Percentiles rank a stretch among this genome's conserved stretches.
These are phyloP conservation scores for Notechis scutatus DNA, from an alignment of 2,113 vertebrate genomes.

Conservation along the genomic window DNA sequence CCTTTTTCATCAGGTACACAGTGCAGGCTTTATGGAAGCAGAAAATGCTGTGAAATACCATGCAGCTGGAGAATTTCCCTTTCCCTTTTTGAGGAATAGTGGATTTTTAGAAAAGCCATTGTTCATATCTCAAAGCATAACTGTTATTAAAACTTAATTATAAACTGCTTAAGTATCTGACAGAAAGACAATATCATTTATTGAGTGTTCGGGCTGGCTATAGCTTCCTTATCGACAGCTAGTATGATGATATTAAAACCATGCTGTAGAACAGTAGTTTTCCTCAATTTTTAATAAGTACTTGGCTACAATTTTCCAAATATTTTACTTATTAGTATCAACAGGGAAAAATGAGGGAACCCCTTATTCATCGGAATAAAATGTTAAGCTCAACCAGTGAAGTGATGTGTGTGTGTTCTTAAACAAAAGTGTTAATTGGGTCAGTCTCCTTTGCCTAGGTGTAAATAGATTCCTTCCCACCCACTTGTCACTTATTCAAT, in stretches of 20 bases:
- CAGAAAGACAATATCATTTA: not conserved
- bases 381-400: slow-evolving; percentile 11
- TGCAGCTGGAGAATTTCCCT: not conserved
- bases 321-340: rapidly evolving
- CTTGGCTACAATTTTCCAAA: not conserved
- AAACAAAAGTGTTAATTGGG: slow-evolving; percentile 56
- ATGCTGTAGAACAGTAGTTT: not conserved
- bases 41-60: not conserved
- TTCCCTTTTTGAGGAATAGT: not conserved
- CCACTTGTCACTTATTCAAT: slow-evolving; percentile 40
- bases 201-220: not conserved
- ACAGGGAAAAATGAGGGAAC: not conserved
- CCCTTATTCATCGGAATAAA: slow-evolving; percentile 7
- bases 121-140: not conserved
- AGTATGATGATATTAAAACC: not conserved
- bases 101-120: not conserved
- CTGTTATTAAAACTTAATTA: not conserved
- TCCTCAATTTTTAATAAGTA: not conserved
- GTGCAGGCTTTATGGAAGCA: not conserved
- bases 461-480: slow-evolving; percentile 46
- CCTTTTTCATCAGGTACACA: not conserved
- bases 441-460: slow-evolving; percentile 48
- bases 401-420: not conserved
- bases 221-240: not conserved
- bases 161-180: not conserved